These are phyloP conservation scores for Plectrocnemia conspersa DNA, from an alignment of 1,140 invertebrate genomes.

Conservation along the genomic window DNA sequence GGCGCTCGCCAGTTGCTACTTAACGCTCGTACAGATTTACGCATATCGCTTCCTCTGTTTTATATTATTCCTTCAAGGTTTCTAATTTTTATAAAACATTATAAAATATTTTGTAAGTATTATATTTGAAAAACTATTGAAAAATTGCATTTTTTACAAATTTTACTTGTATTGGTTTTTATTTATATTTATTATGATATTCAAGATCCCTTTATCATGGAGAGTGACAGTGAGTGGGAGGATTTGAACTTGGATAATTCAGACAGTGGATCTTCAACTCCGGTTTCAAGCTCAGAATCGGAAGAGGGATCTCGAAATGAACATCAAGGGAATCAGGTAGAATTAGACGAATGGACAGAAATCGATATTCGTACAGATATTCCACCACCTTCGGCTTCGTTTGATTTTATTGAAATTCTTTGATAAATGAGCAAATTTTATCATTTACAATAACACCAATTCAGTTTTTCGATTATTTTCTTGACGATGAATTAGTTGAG, in stretches of 20 bases:
- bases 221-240: slow-evolving; percentile 3
- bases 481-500: slow-evolving; percentile 3
- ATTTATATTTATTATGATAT: slow-evolving; percentile 5
- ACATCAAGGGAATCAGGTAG: neutral
- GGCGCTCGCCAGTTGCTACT: too few relatives aligned
- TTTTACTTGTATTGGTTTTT: slow-evolving; percentile 9
- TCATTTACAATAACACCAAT: slow-evolving; percentile 1
- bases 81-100: too few relatives aligned
- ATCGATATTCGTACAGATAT: slow-evolving; percentile 9
- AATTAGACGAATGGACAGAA: slow-evolving; percentile 4
- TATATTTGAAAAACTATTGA: slow-evolving; percentile 3
- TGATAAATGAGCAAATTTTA: slow-evolving; percentile 2
- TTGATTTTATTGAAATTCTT: slow-evolving; percentile 8
- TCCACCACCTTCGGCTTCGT: slow-evolving; percentile 5
- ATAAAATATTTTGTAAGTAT: slow-evolving; percentile 15
- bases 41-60: too few relatives aligned
- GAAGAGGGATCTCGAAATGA: slow-evolving; percentile 7
- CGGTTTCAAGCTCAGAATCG: neutral
- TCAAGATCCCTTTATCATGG: slow-evolving; percentile 1
- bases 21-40: too few relatives aligned
- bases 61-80: slow-evolving; percentile 6
- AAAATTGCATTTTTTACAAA: slow-evolving; percentile 5
- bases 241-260: slow-evolving; percentile 5
- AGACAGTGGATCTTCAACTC: slow-evolving; percentile 11
- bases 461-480: slow-evolving; percentile 4